Evolutionary conservation across 2,113 vertebrate genomes (phyloP), one percentile per base, ranked within the genome.

Genomic region (Cyphomyrus discorhynchus): DNA sequence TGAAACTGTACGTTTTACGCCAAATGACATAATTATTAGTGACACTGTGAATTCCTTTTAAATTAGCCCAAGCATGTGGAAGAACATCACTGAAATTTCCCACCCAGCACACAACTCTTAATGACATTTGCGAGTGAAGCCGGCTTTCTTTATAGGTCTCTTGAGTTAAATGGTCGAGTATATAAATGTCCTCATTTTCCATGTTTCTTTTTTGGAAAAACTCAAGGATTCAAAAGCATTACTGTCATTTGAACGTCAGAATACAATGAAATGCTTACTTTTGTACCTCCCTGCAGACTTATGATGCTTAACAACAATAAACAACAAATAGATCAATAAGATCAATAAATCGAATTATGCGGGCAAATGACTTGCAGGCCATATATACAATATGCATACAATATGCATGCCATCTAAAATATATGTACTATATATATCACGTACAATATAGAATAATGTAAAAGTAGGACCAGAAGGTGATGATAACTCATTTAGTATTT

Each of bases 61-160:
- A 70, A 70, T 70, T 70, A 70, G n/a, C 62, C 62, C 62, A 70
- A 80, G 74, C 74, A 80, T 80, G 74, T 80, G 74, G 74, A 80
- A 80, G 74, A 80, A 80, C 35, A 17, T 3, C 74, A 19, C 35
- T 80, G 74, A 80, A 42, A 17, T 17, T 80, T 35, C 31, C 31
- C 31, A 80, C 74, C 62, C 62, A 15, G 62, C 74, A 42, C 74
- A 80, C 35, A 7, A 42, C 74, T 3, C 15, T 80, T 39, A 39
- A 39, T 15, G 11, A 42, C 35, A 42, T 80, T 39, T 42, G 74
- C 15, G 31, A 42, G 74, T 7, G 35, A 80, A 80, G 74, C 74
- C 1, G 2, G 6, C 74, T 42, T 42, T 80, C 74, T 39, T 77
- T 77, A 10, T 35, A 42, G 5, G 4, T 80, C 39, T 15, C 31